phyloP scores from a whole-genome alignment of 2,113 vertebrate genomes.

The Sylvilagus bachmani region DNA sequence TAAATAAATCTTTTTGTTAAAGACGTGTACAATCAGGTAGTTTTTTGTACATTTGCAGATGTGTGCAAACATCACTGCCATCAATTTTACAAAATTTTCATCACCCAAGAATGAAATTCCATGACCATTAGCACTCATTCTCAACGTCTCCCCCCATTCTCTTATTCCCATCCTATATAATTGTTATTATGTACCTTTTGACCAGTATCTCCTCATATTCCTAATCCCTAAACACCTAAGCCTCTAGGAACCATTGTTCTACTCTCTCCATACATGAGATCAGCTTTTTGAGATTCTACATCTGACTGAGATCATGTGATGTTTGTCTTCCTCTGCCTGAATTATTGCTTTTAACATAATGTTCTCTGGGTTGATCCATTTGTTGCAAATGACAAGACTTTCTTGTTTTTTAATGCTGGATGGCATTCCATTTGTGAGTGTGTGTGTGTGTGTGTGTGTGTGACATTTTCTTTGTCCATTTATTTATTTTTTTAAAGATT shows the following conservation, averaged over 20 bases:
- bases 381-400: background rate
- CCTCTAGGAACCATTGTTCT: background rate
- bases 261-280: background rate
- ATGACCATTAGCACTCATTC: background rate
- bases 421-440: background rate
- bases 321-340: background rate
- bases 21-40: background rate
- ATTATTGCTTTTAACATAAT: background rate
- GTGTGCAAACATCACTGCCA: background rate
- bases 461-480: background rate
- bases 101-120: background rate
- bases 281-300: background rate
- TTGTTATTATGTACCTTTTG: background rate
- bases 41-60: background rate
- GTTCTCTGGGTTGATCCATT: background rate
- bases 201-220: background rate
- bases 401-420: background rate
- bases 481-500: background rate
- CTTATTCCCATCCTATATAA: background rate
- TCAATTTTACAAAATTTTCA: background rate
- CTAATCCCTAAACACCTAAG: background rate
- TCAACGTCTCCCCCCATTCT: background rate
- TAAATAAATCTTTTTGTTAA: too few relatives aligned
- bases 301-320: background rate
- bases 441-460: too few relatives aligned